Evolutionary conservation across 2,888 invertebrate species (phyloP), one percentile per base, ranked within the genome.

Genomic region (Mesopsocus fuscifrons): DNA sequence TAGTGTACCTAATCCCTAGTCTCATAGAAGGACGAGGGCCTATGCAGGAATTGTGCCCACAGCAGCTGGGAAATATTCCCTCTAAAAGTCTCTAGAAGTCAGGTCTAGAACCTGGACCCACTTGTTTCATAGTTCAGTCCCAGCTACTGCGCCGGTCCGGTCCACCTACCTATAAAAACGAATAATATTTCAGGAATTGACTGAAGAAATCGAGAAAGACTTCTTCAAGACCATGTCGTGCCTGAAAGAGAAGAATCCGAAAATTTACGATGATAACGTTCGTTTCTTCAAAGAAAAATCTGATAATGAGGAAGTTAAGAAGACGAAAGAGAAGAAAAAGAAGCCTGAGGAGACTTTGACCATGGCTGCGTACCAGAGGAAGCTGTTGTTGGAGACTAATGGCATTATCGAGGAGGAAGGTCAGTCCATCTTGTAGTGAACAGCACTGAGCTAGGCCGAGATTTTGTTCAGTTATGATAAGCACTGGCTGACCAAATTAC

Each of bases 171-270:
- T 8, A 8, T 9, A 17, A 18, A 42, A 31, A 16, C 9, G 17
- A 21, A 35, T 26, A 31, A 42, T 42, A 47, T 51, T 51, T 17
- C 49, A 69, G 68, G 67, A 71, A 60, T 51, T 77, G 58, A 60
- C 74, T 0, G 69, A 76, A 52, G 69, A 76, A 49, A 64, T 77
- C 38, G 92, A 95, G 55, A 76, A 80, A 50, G 78, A 83, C 49
- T 97, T 97, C 60, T 74, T 87, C 34, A 82, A 81, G 61, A 82
- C 92, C 0, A 63, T 94, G 2, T 70, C 89, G 0, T 75, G 76
- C 41, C 60, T 97, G 35, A 94, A 92, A 58, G 81, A 74, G 35
- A 85, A 83, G 56, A 85, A 94, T 64, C 87, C 92, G 0, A 69
- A 71, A 51, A 91, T 94, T 48, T 95, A 95, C 60, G 76, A 92